Base-by-base conservation (phyloP, 1,140 invertebrate genomes). In the Diorhabda carinulata region DNA sequence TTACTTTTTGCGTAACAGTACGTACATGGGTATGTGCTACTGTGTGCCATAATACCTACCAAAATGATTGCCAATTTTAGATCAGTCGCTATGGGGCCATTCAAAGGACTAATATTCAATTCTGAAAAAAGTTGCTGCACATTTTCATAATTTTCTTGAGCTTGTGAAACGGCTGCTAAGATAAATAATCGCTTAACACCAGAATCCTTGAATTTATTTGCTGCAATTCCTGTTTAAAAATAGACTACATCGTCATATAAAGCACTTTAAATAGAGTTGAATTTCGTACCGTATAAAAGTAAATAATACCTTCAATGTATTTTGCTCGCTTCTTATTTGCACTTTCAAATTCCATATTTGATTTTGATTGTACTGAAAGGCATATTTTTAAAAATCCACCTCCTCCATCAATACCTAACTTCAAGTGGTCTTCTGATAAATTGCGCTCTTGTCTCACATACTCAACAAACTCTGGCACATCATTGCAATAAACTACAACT, bases 111-210 rank as follows among this genome's bases (percentile, higher is more conserved):
- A 40, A 59, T 59, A 8, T 59, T n/a, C 40, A 59, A 59, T 5
- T 8, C 5, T 5, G 5, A 10, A 5, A 5, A 59, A 5, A 59
- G 10, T 40, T 25, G 3, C 8, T 7, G 8, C 7, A 61, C 40
- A 61, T 61, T 61, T 25, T 61, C 40, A 42, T 61, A 40, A 40
- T 61, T 61, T 41, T 61, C 59, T 61, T 61, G 59, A 8, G 40
- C 42, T 7, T 25, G 7, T 61, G 59, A 7, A 61, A 41, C 42
- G n/a, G 41, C 7, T 10, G 59, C 59, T 7, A 61, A 7, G 42
- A 61, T 42, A 61, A 61, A 61, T 61, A n/a, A n/a, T n/a, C n/a
- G n/a, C n/a, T n/a, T n/a, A n/a, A n/a, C n/a, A n/a, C n/a, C n/a
- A n/a, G n/a, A n/a, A n/a, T n/a, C n/a, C n/a, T n/a, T n/a, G n/a